phyloP scores from a whole-genome alignment of 2,113 vertebrate genomes.

The Dromaius novaehollandiae region DNA sequence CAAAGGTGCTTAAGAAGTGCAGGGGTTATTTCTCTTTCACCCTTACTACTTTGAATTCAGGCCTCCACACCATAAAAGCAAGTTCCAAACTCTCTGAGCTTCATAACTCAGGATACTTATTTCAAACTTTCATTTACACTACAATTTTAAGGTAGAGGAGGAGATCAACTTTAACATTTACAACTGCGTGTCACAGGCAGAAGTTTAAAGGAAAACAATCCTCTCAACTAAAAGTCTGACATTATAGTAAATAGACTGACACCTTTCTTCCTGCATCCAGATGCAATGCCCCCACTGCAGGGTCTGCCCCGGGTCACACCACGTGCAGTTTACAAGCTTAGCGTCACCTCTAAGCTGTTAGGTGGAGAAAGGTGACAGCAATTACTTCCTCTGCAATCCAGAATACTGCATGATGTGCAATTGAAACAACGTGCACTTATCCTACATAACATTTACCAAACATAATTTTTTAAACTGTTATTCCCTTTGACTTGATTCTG shows the following conservation, averaged over 20 bases:
- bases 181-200: neutral
- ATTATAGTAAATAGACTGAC: neutral
- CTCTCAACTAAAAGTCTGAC: neutral
- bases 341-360: neutral
- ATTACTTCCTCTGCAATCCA: neutral
- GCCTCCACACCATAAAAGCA: neutral
- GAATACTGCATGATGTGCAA: neutral
- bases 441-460: neutral
- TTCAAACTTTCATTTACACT: neutral
- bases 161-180: neutral
- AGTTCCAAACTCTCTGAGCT: neutral
- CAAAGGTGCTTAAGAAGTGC: conserved; percentile 5
- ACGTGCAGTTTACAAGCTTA: neutral
- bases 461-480: neutral
- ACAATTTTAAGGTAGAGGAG: neutral
- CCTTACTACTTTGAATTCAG: neutral
- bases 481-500: neutral
- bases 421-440: rapidly evolving
- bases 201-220: neutral
- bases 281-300: rapidly evolving
- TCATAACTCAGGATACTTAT: neutral
- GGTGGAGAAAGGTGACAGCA: neutral
- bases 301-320: neutral
- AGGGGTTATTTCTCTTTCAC: neutral
- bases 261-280: neutral